Evolutionary conservation across 2,797 vertebrate species (phyloP).

Genomic region (Gorsachius magnificus): DNA sequence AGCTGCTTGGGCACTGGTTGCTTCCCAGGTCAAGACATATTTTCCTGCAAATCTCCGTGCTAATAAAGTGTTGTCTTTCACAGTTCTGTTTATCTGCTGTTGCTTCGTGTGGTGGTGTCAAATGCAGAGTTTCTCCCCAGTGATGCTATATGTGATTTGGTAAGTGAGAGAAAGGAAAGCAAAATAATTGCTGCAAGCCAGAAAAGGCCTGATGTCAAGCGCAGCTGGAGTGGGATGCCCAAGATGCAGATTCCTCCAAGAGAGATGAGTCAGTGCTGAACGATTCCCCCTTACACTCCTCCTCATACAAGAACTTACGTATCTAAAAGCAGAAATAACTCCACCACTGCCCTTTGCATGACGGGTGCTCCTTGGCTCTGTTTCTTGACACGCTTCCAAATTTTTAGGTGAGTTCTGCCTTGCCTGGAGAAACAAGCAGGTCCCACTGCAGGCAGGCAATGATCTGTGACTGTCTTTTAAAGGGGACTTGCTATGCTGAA

Average conservation of each 20-base stretch:
- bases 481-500: background rate
- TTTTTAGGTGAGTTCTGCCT: background rate
- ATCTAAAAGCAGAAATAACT: background rate
- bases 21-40: background rate
- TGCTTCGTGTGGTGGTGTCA: background rate
- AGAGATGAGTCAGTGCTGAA: background rate
- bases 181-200: background rate
- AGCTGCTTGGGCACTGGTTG: fast-evolving
- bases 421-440: background rate
- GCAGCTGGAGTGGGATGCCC: background rate
- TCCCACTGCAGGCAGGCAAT: background rate
- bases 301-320: background rate
- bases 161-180: background rate
- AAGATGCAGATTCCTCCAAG: background rate
- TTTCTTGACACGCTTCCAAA: background rate
- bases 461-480: background rate
- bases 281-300: background rate
- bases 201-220: background rate
- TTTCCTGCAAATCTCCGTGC: background rate
- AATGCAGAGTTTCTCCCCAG: background rate
- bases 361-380: background rate
- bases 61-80: background rate
- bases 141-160: background rate
- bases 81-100: background rate
- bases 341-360: background rate